Evolutionary conservation across 2,113 vertebrate genomes (phyloP), one percentile per base, ranked within the genome.

Genomic region (human (Homo sapiens)): DNA sequence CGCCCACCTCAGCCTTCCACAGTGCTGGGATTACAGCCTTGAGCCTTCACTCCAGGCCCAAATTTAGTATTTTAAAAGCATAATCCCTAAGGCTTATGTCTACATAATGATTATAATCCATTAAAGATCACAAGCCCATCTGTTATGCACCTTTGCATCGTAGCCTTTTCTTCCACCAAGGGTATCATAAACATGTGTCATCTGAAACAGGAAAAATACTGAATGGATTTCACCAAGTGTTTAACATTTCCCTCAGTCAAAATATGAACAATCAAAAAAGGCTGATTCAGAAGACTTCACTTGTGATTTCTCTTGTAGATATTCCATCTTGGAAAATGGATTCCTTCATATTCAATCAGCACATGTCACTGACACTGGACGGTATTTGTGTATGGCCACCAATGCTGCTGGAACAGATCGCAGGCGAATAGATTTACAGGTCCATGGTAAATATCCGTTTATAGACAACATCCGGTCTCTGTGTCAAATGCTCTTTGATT

Each of bases 341-440:
- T 99, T 99, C 50, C 98, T 99, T n/a, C 99, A 93, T 85, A 99
- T 99, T 97, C 97, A 98, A 64, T 98, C 99, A 5, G 98, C 99
- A 4, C 99, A 99, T 13, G 98, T 99, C 85, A 98, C 98, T 0
- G 99, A 99, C 95, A 98, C 99, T 0, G 99, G 99, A 1, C 98
- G 99, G 32, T 99, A 99, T 30, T 94, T 99, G 96, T 99, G 99
- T 81, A 99, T 99, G 99, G 99, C 99, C 50, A 99, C 99, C 87
- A 99, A 99, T 80, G 96, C 98, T 25, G 99, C 99, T 8, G 99
- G 99, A 59, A 99, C 99, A 0, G 99, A 99, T 6, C 99, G 99
- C 93, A 99, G 97, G 93, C 98, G 98, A 96, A 97, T 99, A 72
- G 99, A 99, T 94, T 98, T 99, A 89, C 99, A 99, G 68, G 99